Conservation (phyloP, 1,140 invertebrate species). For the Prorops nasuta region DNA sequence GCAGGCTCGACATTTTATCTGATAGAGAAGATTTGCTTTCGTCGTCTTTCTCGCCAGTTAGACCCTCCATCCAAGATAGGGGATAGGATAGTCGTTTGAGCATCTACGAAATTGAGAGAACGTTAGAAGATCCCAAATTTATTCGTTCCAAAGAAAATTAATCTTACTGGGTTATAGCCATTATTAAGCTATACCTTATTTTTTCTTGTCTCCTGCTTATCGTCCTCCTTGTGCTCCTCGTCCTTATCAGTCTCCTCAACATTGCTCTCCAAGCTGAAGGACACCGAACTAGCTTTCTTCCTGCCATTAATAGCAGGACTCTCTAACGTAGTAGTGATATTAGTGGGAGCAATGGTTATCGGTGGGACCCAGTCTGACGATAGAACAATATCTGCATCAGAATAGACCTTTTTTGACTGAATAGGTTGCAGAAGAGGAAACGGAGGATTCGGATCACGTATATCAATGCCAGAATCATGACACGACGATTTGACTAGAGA, state of each 20-base stretch:
- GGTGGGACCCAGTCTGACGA: constrained; percentile 82
- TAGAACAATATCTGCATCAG: constrained; percentile 80
- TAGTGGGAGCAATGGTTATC: constrained; percentile 69
- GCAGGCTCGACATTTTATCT: constrained; percentile 57
- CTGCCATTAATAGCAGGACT: constrained; percentile 56
- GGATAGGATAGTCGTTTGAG: constrained; percentile 88
- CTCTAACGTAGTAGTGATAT: constrained; percentile 57
- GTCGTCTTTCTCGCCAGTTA: constrained; percentile 69
- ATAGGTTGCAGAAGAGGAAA: constrained; percentile 56
- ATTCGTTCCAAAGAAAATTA: too few species aligned
- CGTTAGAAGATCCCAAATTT: too few species aligned
- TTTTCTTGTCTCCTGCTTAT: constrained; percentile 57
- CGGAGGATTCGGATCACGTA: constrained; percentile 66
- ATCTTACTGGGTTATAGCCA: too few species aligned
- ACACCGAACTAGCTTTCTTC: constrained; percentile 72
- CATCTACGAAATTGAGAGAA: constrained; percentile 62
- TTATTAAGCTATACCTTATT: constrained; percentile 58
- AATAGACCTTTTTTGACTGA: constrained; percentile 65
- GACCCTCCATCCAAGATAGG: constrained; percentile 87
- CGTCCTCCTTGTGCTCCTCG: constrained; percentile 52
- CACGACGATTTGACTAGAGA: constrained; percentile 73
- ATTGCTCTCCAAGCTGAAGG: constrained; percentile 70
- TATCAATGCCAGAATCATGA: constrained; percentile 87
- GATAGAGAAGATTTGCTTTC: constrained; percentile 42
- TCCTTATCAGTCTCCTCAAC: constrained; percentile 53